Conservation (phyloP, 2,113 vertebrate species). For the Rissa tridactyla region DNA sequence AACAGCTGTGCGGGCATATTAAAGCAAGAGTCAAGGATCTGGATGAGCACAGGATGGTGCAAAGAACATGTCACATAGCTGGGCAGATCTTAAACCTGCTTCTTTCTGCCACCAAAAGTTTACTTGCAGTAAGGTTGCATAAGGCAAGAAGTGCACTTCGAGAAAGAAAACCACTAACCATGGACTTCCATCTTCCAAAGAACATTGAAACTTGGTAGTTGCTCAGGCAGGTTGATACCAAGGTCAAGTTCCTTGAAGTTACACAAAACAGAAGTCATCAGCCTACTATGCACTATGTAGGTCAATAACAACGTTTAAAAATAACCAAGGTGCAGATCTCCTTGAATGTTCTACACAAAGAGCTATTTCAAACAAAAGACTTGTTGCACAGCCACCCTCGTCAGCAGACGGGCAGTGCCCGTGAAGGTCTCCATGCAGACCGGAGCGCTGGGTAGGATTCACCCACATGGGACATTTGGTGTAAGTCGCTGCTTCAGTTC, state of each 20-base stretch:
- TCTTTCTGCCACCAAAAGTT: neutral
- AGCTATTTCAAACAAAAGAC: neutral
- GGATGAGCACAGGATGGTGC: neutral
- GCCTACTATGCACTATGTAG: neutral
- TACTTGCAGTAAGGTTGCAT: neutral
- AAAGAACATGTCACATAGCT: neutral
- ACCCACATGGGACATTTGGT: accelerated
- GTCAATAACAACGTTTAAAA: neutral
- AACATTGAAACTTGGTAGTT: accelerated
- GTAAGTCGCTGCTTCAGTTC: neutral
- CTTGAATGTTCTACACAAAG: neutral
- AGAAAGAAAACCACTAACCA: conserved; percentile 37
- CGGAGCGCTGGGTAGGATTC: accelerated
- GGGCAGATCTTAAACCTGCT: neutral
- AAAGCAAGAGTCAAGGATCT: neutral
- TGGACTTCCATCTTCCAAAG: neutral
- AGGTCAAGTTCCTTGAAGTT: neutral
- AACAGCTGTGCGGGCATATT: neutral
- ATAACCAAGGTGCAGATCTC: neutral
- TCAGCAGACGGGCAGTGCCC: neutral
- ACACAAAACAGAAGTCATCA: neutral
- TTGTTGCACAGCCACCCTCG: neutral
- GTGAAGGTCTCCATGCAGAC: neutral
- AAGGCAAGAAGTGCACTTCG: neutral
- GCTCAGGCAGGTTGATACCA: neutral